A percentile compares a stretch with the other conserved stretches of the same genome.
These are phyloP conservation scores for Sula dactylatra DNA, from an alignment of 2,113 vertebrate genomes.

Conservation along the genomic window DNA sequence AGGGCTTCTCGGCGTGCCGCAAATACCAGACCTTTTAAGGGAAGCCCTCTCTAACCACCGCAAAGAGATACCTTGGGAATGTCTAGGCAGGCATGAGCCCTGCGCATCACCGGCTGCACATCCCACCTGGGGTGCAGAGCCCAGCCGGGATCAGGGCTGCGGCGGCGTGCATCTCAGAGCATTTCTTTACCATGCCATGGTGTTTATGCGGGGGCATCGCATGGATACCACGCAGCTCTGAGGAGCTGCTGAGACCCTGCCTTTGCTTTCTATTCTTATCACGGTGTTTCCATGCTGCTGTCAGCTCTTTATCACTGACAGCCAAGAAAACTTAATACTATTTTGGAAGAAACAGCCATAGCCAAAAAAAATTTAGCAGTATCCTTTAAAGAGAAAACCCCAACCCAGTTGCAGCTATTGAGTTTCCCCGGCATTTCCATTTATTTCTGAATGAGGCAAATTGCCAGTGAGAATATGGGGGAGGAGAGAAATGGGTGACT, in stretches of 20 bases:
- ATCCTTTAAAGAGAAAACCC: neutral
- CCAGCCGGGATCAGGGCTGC: neutral
- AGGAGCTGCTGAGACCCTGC: neutral
- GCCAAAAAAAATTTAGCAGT: neutral
- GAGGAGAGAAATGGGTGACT: neutral
- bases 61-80: neutral
- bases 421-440: neutral
- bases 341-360: neutral
- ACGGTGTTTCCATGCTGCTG: neutral
- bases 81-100: neutral
- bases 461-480: neutral
- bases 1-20: neutral
- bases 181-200: neutral
- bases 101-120: neutral
- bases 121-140: neutral
- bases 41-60: neutral
- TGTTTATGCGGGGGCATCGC: neutral
- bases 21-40: slow-evolving; percentile 65
- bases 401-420: neutral
- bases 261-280: slow-evolving; percentile 23
- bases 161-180: fast-evolving
- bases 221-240: neutral
- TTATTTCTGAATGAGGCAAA: neutral
- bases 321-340: neutral
- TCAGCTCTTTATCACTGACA: neutral